A percentile compares a stretch with the other conserved stretches of the same genome.
phyloP scores from a whole-genome alignment of 2,797 vertebrate genomes.

The Chiroxiphia lanceolata region DNA sequence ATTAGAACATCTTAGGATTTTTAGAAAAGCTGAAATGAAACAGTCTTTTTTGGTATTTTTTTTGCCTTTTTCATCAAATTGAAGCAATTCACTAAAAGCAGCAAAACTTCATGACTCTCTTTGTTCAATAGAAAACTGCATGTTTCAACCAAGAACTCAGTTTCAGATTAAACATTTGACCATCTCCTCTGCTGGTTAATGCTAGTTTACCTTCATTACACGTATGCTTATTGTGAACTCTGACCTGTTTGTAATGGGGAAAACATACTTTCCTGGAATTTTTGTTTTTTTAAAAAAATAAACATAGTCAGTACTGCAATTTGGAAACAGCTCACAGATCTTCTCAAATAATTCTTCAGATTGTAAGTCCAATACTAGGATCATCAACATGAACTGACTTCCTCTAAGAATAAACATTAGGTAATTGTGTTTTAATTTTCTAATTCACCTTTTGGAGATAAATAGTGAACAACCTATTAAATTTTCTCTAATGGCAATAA shows the following conservation, averaged over 20 bases:
- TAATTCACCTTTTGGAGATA: neutral
- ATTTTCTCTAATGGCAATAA: neutral
- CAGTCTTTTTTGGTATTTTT: neutral
- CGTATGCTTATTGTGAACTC: neutral
- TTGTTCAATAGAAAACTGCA: neutral
- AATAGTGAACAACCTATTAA: neutral
- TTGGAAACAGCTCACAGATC: neutral
- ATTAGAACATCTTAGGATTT: neutral
- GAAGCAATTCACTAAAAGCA: neutral
- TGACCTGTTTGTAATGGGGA: neutral
- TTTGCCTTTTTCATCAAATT: neutral
- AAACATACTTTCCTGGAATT: neutral
- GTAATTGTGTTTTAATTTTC: neutral
- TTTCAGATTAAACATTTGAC: neutral
- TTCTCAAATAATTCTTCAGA: neutral
- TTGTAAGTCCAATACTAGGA: neutral
- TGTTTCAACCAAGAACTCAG: neutral
- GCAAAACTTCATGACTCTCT: neutral
- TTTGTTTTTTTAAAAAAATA: conserved; percentile 29
- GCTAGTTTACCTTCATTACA: neutral
- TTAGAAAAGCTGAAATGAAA: neutral
- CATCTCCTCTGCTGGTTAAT: neutral
- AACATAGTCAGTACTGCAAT: neutral
- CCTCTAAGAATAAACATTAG: neutral
- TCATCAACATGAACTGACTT: neutral